Base-by-base conservation (phyloP, 2,113 vertebrate genomes). In the Labeo catla region DNA sequence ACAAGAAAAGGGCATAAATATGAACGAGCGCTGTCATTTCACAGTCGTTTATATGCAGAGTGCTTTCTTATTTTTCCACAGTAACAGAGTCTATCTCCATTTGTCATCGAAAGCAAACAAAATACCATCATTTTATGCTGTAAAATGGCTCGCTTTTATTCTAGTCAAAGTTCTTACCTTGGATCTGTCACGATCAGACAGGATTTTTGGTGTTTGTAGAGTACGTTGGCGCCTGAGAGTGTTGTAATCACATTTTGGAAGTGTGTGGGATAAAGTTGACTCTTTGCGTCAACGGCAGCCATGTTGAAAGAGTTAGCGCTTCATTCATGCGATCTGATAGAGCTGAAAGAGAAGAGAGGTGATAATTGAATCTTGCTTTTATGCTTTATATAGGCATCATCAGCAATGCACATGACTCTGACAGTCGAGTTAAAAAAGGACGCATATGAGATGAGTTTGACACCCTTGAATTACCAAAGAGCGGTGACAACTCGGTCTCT, bases 301-400 rank as follows among this genome's bases (percentile, higher is more conserved):
- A 87, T 81, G 82, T 50, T 84, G 34, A 34, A 34, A 7, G 39
- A 45, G 13, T 68, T 47, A 52, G 43, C 82, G 65, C 82, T 68
- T 70, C 28, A 4, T 54, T 87, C 36, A 45, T 65, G 66, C 6
- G 34, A 34, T 59, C 83, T 65, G 57, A 82, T 39, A 49, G 39
- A 84, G 49, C n/a, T 84, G 76, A 36, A 39, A 43, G 9, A 81
- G 54, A 61, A 61, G 57, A 84, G 47, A 78, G 68, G 81, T 73
- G 83, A 79, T 87, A 84, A 87, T 87, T 84, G 66, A 49, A 73
- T 49, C 57, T 34, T 73, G 28, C 28, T 7, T 50, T 45, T 23
- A n/a, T 6, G 6, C 36, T 76, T 49, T 65, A 81, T 66, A 47
- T 54, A 36, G 59, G 65, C 63, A 61, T 39, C 52, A 59, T 72